A percentile compares a stretch with the other conserved stretches of the same genome.
Evolutionary conservation across 2,797 vertebrate species (phyloP).

Genomic region (Leptoclinus maculatus): DNA sequence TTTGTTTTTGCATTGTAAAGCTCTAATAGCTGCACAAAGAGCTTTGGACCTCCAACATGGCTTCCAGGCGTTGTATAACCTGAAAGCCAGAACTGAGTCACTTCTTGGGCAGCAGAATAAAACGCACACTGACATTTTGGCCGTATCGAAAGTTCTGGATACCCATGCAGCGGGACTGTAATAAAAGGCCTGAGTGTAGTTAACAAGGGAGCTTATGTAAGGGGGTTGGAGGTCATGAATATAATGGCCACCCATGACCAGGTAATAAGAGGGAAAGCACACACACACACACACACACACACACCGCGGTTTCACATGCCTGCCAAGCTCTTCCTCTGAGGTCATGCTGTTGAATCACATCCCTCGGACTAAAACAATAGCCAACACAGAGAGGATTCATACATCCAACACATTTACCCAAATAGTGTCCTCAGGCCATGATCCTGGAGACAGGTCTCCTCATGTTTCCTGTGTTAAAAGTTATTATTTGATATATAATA

Average conservation of each 20-base stretch:
- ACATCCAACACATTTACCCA: no score
- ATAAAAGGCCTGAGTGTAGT: conserved; percentile 22
- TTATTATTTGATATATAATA: neutral
- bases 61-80: neutral
- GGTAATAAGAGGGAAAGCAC: conserved; percentile 30
- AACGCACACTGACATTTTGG: conserved; percentile 31
- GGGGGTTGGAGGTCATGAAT: conserved; percentile 25
- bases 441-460: no score
- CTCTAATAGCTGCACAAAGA: neutral
- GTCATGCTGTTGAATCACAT: conserved; percentile 6
- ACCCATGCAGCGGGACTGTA: neutral
- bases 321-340: conserved; percentile 9
- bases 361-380: neutral
- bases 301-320: neutral
- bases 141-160: conserved; percentile 26
- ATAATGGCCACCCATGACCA: conserved; percentile 40
- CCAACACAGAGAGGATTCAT: neutral
- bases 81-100: conserved; percentile 27
- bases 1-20: neutral
- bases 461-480: neutral
- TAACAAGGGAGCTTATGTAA: conserved; percentile 51
- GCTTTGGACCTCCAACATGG: neutral
- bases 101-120: conserved; percentile 1
- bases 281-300: neutral
- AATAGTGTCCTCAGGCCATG: neutral